Evolutionary conservation across 2,888 invertebrate species (phyloP), one percentile per base, ranked within the genome.

Genomic region (Acanthococcus lagerstroemiae): DNA sequence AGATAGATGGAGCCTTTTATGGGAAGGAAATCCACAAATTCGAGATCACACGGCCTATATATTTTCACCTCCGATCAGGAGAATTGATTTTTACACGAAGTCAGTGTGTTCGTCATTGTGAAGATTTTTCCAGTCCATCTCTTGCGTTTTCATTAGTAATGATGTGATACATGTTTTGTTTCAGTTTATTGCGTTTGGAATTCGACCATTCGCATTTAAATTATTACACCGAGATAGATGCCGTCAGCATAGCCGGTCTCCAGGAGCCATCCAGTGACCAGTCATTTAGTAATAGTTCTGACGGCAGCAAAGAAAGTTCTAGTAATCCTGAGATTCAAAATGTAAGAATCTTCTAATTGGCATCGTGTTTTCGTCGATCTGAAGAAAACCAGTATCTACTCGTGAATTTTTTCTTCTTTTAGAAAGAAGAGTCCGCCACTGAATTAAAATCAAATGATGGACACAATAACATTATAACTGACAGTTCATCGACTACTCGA

Each of bases 171-270:
- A 26, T 46, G 54, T 30, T 73, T 69, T 1, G 70, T 75, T 78
- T 69, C 74, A 90, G 90, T 74, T 80, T 86, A 67, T 77, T 94
- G 70, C 82, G 92, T 71, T 77, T 95, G 69, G 95, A 95, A 76
- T 88, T 95, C 73, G 88, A 91, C 76, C 91, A 91, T 74, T 83
- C 82, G 67, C 78, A 83, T 63, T 79, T 91, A 60, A 84, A 87
- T 48, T 93, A 94, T 75, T 93, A 93, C 74, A 89, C 90, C 15
- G 89, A 91, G 74, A 77, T 95, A 60, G 94, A 95, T 78, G 91
- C 90, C 17, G 84, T 95, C 1, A 77, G 88, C 69, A 77, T 94
- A 37, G 84, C 84, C 70, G 94, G 94, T 0, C 82, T 79, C 55
- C 21, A 15, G 1, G 46, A 56, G 5, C 15, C n/a, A n/a, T 25